Conservation (phyloP, 2,113 vertebrate species). For the Seriola dumerili region DNA sequence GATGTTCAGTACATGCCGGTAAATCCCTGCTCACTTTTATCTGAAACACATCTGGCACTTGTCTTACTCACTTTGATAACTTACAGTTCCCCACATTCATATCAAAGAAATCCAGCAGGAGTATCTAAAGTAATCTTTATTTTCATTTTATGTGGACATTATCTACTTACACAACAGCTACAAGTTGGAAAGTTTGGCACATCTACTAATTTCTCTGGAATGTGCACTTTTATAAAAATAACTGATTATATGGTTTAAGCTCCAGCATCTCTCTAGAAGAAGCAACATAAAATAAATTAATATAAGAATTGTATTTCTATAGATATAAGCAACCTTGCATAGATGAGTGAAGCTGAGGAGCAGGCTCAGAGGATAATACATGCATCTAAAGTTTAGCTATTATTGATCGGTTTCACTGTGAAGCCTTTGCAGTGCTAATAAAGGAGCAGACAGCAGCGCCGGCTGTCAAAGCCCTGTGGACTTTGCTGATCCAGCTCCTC, state of each 20-base stretch:
- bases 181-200: background rate
- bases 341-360: background rate
- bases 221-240: too few species aligned
- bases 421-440: conserved; percentile 38
- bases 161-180: background rate
- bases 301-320: background rate
- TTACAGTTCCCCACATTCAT: too few species aligned
- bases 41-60: conserved; percentile 25
- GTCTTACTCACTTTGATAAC: background rate
- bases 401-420: conserved; percentile 32
- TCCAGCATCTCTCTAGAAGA: background rate
- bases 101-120: background rate
- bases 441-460: conserved; percentile 21
- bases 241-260: background rate
- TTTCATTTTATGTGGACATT: background rate
- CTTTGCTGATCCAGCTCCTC: conserved; percentile 56
- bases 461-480: conserved; percentile 41
- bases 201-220: too few species aligned
- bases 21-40: conserved; percentile 29
- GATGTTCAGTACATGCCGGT: background rate
- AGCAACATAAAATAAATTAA: background rate
- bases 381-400: conserved; percentile 11
- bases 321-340: background rate
- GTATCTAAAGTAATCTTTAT: background rate
- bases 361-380: background rate